A percentile compares a stretch with the other conserved stretches of the same genome.
Conservation (phyloP, 2,113 vertebrate species). For the Myotis brandtii region DNA sequence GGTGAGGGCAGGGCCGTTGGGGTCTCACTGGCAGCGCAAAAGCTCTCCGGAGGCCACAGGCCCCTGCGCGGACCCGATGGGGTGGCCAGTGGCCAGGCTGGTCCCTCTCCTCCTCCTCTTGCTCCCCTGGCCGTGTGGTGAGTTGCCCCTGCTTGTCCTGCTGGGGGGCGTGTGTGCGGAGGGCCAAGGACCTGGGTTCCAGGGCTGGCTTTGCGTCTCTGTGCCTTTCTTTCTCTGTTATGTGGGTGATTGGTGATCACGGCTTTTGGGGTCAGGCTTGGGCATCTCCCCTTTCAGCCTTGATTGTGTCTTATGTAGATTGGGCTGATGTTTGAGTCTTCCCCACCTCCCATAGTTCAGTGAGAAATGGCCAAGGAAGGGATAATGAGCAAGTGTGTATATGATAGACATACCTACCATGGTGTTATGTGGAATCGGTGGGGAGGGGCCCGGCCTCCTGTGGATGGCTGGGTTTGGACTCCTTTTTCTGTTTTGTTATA, state of each 20-base stretch:
- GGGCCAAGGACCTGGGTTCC: background rate
- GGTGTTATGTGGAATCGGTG: background rate
- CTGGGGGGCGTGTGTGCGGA: rapidly evolving
- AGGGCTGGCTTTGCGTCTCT: background rate
- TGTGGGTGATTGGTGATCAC: rapidly evolving
- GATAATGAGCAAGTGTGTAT: background rate
- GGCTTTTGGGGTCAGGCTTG: background rate
- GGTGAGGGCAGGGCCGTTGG: background rate
- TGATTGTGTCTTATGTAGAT: background rate
- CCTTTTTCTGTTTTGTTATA: background rate
- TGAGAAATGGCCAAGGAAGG: background rate
- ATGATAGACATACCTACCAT: too few relatives aligned
- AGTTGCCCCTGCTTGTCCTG: background rate
- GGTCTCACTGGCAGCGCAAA: background rate
- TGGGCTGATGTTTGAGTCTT: background rate
- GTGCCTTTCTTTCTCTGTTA: background rate
- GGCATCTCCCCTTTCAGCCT: background rate
- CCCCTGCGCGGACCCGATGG: background rate
- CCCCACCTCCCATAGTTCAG: background rate
- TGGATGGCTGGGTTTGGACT: background rate
- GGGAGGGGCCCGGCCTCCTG: background rate
- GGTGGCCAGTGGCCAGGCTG: background rate
- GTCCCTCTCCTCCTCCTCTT: background rate
- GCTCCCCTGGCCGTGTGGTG: background rate
- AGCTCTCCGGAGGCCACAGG: background rate